These are phyloP conservation scores for Drosophila neocordata DNA, from an alignment of 1,140 invertebrate genomes.

Conservation along the genomic window DNA sequence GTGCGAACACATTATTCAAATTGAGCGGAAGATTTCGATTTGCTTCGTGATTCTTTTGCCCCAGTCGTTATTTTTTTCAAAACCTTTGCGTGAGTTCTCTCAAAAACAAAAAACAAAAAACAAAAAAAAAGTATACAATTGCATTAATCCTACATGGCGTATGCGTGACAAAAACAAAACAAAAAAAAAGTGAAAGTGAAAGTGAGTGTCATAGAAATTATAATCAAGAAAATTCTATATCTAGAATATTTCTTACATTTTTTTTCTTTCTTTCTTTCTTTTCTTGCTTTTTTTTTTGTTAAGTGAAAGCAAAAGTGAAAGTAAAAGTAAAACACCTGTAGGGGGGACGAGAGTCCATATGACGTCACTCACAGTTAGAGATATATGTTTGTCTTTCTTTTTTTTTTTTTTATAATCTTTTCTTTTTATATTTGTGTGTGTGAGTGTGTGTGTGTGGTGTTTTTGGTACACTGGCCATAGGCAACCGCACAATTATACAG, in stretches of 20 bases:
- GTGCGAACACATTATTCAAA: slow-evolving; percentile 48
- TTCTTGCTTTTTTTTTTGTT: slow-evolving; percentile 20
- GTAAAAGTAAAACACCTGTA: slow-evolving; percentile 29
- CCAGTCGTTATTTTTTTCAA: slow-evolving; percentile 23
- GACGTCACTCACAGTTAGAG: slow-evolving; percentile 24
- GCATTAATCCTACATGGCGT: slow-evolving; percentile 52
- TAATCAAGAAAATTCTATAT: not conserved
- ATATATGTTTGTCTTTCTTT: slow-evolving; percentile 5
- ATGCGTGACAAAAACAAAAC: slow-evolving; percentile 44
- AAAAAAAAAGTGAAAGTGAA: slow-evolving; percentile 27
- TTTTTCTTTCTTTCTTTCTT: slow-evolving; percentile 9
- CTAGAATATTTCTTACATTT: too few species aligned
- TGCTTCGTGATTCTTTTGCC: slow-evolving; percentile 21
- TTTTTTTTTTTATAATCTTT: not conserved
- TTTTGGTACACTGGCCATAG: slow-evolving; percentile 15
- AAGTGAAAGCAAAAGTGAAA: slow-evolving; percentile 26
- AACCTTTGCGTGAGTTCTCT: slow-evolving; percentile 19
- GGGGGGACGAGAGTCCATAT: slow-evolving; percentile 6
- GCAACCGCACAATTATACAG: slow-evolving; percentile 73
- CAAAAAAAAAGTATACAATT: not conserved
- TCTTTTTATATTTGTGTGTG: not conserved
- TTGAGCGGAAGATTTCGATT: slow-evolving; percentile 58
- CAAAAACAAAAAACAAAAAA: slow-evolving; percentile 31
- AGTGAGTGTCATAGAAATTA: slow-evolving; percentile 32
- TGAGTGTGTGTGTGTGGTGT: too few species aligned